Evolutionary conservation across 2,888 invertebrate species (phyloP), one percentile per base, ranked within the genome.

Genomic region (Scaptomyza flava): DNA sequence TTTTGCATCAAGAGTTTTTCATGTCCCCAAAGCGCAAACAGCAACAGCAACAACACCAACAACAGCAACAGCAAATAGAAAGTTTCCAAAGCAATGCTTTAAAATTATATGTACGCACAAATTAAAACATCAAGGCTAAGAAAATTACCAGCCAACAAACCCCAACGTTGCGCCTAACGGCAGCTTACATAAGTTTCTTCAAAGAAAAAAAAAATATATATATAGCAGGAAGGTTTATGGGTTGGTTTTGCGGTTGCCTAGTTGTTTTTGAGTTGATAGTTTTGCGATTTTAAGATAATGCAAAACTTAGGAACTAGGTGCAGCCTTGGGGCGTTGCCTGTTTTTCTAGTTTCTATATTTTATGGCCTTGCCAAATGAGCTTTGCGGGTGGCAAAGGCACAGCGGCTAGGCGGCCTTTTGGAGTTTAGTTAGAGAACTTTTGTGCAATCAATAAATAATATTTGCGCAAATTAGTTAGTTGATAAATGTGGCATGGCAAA

Each of bases 61-160:
- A 68, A 41, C 45, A 47, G 58, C 51, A 60, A 69, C 78, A 66
- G 20, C 34, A 68, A 77, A 69, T 70, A 9, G 8, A 48, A 48
- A 48, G 11, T 48, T 48, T 34, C 11, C 78, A 82, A 81, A 78
- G 79, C 71, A 83, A 86, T 82, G 84, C 79, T 72, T 73, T 79
- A 76, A 79, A 60, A 82, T 78, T 81, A 68, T 82, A 83, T 86
- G 81, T 83, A 84, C 81, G 81, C 84, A 86, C 79, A 86, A 82
- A 82, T 83, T 86, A 86, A 82, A 81, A 36, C 71, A 81, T 86
- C 84, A 68, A 71, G 81, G 83, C 71, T 42, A 58, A 63, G 74
- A 48, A 63, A 80, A 86, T 81, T 81, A 86, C 82, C 70, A 77
- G 43, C 69, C 65, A 70, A 61, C 61, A 36, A 36, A 36, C 36